Conservation (phyloP, 2,888 invertebrate species). For the Chirona hameri region DNA sequence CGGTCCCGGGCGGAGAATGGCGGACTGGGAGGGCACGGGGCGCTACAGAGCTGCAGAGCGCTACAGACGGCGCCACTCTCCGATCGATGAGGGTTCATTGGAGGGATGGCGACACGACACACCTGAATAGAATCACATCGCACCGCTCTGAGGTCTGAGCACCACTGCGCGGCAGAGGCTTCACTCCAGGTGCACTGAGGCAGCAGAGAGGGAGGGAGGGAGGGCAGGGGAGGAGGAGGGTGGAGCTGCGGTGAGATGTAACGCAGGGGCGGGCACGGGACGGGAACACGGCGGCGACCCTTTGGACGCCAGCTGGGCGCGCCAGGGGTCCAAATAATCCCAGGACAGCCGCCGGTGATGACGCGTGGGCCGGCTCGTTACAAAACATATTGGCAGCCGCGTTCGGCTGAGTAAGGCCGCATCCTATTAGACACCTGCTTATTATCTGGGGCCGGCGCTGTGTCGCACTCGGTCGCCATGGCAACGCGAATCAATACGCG, state of each 20-base stretch:
- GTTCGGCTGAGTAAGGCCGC: background rate
- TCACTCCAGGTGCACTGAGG: background rate
- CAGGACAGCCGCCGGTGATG: too few species aligned
- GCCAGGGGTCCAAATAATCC: background rate
- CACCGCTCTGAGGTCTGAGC: too few species aligned
- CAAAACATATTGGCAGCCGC: background rate
- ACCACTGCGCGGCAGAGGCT: too few species aligned
- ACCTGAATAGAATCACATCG: too few species aligned
- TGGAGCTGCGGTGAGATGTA: background rate
- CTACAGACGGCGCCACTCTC: too few species aligned
- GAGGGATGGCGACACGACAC: too few species aligned
- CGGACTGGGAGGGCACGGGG: too few species aligned
- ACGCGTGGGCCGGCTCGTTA: background rate
- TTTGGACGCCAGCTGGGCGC: background rate
- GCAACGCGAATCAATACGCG: slow-evolving; percentile 2
- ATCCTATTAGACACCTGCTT: background rate
- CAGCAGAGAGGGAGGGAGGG: background rate
- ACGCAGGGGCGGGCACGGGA: background rate
- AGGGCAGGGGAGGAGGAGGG: too few species aligned
- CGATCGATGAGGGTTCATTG: too few species aligned
- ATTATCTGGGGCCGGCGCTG: background rate
- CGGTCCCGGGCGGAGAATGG: too few species aligned
- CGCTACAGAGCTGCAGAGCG: too few species aligned
- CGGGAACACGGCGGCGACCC: background rate
- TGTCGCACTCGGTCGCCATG: background rate